These are phyloP conservation scores for Xestobium rufovillosum DNA, from an alignment of 2,888 invertebrate species.

Conservation along the genomic window DNA sequence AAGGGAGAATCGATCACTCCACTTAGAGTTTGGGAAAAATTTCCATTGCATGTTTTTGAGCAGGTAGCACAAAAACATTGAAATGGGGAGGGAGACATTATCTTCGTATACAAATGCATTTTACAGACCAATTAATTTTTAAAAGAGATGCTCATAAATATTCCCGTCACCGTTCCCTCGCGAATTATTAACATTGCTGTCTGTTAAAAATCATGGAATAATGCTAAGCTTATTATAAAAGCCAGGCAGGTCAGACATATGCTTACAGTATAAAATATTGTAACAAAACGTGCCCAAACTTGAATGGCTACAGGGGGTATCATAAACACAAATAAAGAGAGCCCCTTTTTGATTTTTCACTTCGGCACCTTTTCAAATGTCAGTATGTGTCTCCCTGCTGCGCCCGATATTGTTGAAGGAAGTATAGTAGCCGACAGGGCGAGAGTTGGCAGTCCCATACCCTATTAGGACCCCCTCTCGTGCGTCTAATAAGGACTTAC, in stretches of 20 bases:
- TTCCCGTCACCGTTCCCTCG: no score
- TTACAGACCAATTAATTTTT: no score
- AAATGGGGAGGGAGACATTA: no score
- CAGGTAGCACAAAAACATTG: no score
- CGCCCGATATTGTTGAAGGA: constrained; percentile 31
- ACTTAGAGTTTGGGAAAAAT: no score
- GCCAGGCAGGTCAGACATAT: constrained; percentile 35
- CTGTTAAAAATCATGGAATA: constrained; percentile 22
- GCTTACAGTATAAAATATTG: constrained; percentile 35
- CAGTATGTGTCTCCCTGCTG: constrained; percentile 34
- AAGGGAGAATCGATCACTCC: no score
- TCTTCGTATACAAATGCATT: no score
- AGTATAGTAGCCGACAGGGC: constrained; percentile 23
- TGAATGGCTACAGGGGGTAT: constrained; percentile 38
- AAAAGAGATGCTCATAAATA: no score
- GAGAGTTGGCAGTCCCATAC: constrained; percentile 27
- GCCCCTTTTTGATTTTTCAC: constrained; percentile 42
- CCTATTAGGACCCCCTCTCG: constrained; percentile 28
- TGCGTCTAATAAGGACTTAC: constrained; percentile 36
- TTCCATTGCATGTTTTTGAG: no score
- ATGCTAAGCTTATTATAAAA: constrained; percentile 37
- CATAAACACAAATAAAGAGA: constrained; percentile 42
- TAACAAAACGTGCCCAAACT: constrained; percentile 42
- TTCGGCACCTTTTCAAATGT: constrained; percentile 42
- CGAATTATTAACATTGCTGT: constrained; percentile 28